These are phyloP conservation scores for Panulirus ornatus DNA, from an alignment of 1,140 invertebrate species.

Conservation along the genomic window DNA sequence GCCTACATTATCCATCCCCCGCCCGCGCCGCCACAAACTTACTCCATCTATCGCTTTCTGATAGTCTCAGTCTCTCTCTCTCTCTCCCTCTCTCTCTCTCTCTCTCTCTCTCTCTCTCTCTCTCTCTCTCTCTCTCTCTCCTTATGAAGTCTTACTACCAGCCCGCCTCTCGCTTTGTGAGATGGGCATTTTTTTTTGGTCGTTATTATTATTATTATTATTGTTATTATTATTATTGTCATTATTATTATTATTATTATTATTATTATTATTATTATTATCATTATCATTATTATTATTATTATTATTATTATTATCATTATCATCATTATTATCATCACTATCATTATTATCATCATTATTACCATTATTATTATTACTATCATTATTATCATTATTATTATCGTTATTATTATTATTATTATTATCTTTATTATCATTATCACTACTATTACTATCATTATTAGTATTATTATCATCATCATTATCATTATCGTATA, in stretches of 20 bases:
- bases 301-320: neutral
- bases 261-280: neutral
- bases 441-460: neutral
- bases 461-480: neutral
- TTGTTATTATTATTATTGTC: no score
- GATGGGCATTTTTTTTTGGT: neutral
- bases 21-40: no score
- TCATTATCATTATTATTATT: neutral
- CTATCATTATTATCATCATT: neutral
- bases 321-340: neutral
- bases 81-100: no score
- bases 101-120: no score
- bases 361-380: neutral
- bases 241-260: neutral
- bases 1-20: no score
- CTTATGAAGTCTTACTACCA: no score
- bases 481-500: no score
- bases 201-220: neutral
- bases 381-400: neutral
- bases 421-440: neutral
- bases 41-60: no score
- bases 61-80: no score
- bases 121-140: no score
- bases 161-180: no score
- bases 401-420: neutral